A percentile compares a stretch with the other conserved stretches of the same genome.
Conservation (phyloP, 92 coral and sea anemone species). For the Bergia puertoricense region DNA sequence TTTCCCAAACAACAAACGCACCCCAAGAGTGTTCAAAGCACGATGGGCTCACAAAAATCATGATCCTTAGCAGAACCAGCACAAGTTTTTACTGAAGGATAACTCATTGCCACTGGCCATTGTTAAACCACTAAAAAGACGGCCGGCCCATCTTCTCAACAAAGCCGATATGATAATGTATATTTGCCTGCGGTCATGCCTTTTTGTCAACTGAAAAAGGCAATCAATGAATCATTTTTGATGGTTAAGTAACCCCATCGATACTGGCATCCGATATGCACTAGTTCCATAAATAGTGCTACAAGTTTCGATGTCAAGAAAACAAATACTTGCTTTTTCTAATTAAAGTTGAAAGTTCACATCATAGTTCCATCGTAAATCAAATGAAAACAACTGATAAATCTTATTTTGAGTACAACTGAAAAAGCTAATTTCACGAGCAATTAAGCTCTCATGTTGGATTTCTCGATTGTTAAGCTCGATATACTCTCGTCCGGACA, state of each 20-base stretch:
- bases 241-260: background rate
- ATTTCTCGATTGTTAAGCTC: background rate
- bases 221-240: background rate
- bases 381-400: no score
- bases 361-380: no score
- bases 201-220: background rate
- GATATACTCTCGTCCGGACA: background rate
- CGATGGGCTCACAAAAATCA: background rate
- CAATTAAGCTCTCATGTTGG: background rate
- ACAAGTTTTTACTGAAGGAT: background rate
- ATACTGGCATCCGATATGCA: background rate
- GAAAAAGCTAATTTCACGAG: background rate
- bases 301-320: background rate
- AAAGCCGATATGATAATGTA: background rate
- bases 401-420: background rate
- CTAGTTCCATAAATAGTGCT: background rate
- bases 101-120: background rate
- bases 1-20: conserved; percentile 22
- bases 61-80: background rate
- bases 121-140: background rate
- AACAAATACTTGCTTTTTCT: background rate
- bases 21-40: conserved; percentile 18
- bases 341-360: background rate
- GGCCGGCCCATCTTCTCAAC: background rate
- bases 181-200: background rate